These are phyloP conservation scores for Macrosiphum euphorbiae DNA, from an alignment of 2,888 invertebrate genomes.

Conservation along the genomic window DNA sequence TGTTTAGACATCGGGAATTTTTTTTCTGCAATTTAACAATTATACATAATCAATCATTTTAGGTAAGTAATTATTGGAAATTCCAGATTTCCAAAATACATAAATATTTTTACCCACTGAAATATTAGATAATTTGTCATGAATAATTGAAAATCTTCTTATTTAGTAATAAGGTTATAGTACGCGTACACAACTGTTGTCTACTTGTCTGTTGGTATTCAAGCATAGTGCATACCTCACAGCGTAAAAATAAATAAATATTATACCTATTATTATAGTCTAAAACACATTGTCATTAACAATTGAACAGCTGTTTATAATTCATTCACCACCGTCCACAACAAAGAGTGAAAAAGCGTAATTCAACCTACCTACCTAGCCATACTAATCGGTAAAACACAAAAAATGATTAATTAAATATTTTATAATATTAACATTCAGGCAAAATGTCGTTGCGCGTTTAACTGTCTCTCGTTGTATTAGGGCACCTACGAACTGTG, in stretches of 20 bases:
- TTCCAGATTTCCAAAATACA: no score
- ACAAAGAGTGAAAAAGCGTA: background rate
- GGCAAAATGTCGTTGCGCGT: background rate
- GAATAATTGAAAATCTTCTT: no score
- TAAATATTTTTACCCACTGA: no score
- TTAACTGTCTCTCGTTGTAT: background rate
- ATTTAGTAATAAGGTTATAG: background rate
- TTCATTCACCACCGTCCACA: conserved; percentile 1
- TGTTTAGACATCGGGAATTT: no score
- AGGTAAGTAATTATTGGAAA: no score
- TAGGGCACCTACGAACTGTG: background rate
- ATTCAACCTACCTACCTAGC: background rate
- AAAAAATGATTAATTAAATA: background rate
- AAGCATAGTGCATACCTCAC: background rate
- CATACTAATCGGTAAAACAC: conserved; percentile 2
- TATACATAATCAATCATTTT: no score
- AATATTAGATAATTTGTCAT: no score
- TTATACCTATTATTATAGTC: background rate
- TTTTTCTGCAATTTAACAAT: no score
- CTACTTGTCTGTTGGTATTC: background rate
- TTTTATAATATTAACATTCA: background rate
- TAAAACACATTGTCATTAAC: conserved; percentile 37
- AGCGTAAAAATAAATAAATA: conserved; percentile 22
- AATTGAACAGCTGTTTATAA: conserved; percentile 57
- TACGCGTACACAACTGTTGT: background rate